Base-by-base conservation (phyloP, 2,888 invertebrate genomes). In the Thecocarcelia acutangulata region DNA sequence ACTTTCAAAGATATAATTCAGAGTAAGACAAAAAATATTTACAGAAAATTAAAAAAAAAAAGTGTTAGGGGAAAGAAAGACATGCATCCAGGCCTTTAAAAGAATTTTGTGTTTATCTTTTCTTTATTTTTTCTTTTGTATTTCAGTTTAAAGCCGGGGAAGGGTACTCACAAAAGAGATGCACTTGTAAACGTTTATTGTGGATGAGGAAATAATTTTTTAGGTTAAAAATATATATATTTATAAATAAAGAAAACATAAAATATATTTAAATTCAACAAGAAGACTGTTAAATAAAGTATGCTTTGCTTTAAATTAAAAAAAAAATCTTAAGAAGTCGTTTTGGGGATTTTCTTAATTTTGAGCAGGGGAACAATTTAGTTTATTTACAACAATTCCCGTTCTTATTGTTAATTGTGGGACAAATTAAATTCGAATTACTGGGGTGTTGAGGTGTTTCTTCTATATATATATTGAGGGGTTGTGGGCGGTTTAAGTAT, bases 81-180 rank as follows among this genome's bases (percentile, higher is more conserved):
- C 50, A 63, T 48, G 50, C 64, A 70, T 42, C 50, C 64, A 72
- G 56, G 44, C 44, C 13, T 40, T 42, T 40, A 46, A 17, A 37
- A 0, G 40, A 69, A 44, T 42, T 61, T 44, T 17, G 6, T 54
- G 24, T 21, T 68, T 54, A n/a, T n/a, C n/a, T 52, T 24, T 13
- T 0, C 0, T 2, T 21, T 42, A 52, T 21, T 21, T 52, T 33
- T 19, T 21, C n/a, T 6, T 59, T 61, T 19, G 33, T 33, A 5
- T 6, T 6, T 33, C 8, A 58, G 56, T 33, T 24, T 33, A 73
- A 74, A 74, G 73, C 77, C 77, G 64, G 44, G 69, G 69, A 17
- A 81, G 70, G 74, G 82, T 82, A 82, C 82, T 82, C 82, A 82
- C 82, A 82, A 82, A 68, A 73, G 61, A 70, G 74, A 64, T 54